Conservation (phyloP, 1,140 invertebrate species). For the Paraescarpia echinospica region DNA sequence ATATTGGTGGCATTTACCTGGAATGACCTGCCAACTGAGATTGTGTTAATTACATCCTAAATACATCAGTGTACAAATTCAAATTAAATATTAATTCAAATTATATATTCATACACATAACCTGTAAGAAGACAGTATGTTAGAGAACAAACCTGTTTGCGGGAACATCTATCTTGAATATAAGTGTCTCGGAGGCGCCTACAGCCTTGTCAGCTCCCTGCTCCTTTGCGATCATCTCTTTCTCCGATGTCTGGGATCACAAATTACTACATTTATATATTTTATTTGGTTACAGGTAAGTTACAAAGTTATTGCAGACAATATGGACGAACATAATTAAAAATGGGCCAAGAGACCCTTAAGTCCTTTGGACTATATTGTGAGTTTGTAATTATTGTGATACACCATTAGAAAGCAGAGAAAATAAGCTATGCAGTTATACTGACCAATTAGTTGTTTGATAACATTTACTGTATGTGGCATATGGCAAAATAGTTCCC, state of each 20-base stretch:
- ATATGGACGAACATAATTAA: not conserved
- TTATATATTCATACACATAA: not conserved
- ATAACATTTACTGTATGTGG: no score
- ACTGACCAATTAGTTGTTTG: no score
- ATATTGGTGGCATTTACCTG: no score
- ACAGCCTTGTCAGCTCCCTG: constrained; percentile 70
- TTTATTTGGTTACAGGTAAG: not conserved
- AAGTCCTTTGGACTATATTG: no score
- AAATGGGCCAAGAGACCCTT: no score
- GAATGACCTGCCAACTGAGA: not conserved
- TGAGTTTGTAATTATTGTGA: no score
- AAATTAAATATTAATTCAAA: not conserved
- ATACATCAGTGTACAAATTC: not conserved
- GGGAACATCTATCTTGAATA: constrained; percentile 97
- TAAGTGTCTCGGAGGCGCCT: constrained; percentile 75
- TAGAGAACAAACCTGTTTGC: constrained; percentile 74
- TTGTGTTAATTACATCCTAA: not conserved
- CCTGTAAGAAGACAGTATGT: not conserved
- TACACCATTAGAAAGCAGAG: no score
- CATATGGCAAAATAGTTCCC: no score
- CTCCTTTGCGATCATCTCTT: constrained; percentile 86
- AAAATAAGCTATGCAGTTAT: no score
- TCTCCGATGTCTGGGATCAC: constrained; percentile 79
- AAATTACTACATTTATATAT: not conserved
- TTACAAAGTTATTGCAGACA: not conserved